Evolutionary conservation across 1,140 invertebrate genomes (phyloP), one percentile per base, ranked within the genome.

Genomic region (Drosophila nebulosa): DNA sequence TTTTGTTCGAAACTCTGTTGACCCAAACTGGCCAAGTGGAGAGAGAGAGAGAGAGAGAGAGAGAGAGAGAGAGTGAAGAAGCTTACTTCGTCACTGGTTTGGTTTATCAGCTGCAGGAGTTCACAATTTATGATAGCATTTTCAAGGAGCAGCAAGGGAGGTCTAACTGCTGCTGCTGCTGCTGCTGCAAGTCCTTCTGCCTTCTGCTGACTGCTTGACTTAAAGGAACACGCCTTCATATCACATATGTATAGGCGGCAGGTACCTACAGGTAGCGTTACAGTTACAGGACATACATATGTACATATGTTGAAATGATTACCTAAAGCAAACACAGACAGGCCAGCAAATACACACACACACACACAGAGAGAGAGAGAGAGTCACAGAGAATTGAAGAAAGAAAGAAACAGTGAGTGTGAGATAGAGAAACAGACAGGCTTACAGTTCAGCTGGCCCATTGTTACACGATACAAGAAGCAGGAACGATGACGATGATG

Each of bases 251-350:
- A 36, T n/a, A 30, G 35, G 14, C n/a, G n/a, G n/a, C n/a, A n/a
- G n/a, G n/a, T n/a, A n/a, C n/a, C n/a, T 39, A 16, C 1, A 36
- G 3, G 35, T 14, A 14, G 1, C 10, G 12, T 5, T 39, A 6
- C 14, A 39, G 27, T 36, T 18, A 26, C 22, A 72, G 76, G 64
- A n/a, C n/a, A n/a, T n/a, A n/a, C n/a, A n/a, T n/a, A n/a, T n/a
- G n/a, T 46, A 46, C 39, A 65, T 69, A 73, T 70, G 75, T 65
- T 76, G 64, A 78, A 85, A 86, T 85, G 81, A 85, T 85, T 85
- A 81, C 81, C 81, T 71, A 85, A 86, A 86, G 81, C 81, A 85
- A 85, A 85, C 81, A 86, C 78, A 85, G 80, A 85, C 80, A 74
- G 78, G 69, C 50, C 64, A 67, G 80, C 78, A 86, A 85, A 85